These are phyloP conservation scores for Abscondita cerata DNA, from an alignment of 2,888 invertebrate genomes.

Conservation along the genomic window DNA sequence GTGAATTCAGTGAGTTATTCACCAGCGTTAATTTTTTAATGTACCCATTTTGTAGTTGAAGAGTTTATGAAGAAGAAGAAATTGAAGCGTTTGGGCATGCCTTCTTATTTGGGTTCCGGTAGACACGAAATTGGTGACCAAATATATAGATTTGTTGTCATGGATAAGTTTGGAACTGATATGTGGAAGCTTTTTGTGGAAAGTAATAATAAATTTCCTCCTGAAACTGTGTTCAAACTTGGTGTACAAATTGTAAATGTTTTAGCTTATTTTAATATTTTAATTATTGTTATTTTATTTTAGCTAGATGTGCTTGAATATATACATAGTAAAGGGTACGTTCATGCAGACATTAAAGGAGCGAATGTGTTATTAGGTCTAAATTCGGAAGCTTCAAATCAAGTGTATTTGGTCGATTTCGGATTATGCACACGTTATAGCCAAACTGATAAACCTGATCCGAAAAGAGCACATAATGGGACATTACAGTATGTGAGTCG, in stretches of 20 bases:
- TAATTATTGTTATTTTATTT: conserved; percentile 45
- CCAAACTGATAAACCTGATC: conserved; percentile 81
- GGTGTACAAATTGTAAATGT: conserved; percentile 80
- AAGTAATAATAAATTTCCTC: conserved; percentile 71
- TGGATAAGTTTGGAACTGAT: conserved; percentile 90
- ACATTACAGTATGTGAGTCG: conserved; percentile 96
- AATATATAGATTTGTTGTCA: conserved; percentile 87
- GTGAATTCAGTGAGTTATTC: conserved; percentile 67
- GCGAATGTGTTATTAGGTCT: conserved; percentile 87
- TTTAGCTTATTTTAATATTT: too few species aligned
- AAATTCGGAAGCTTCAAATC: conserved; percentile 69
- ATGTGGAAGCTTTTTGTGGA: conserved; percentile 78
- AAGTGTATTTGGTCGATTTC: conserved; percentile 91
- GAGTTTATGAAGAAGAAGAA: conserved; percentile 73
- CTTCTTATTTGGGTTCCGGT: conserved; percentile 83
- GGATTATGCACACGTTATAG: conserved; percentile 83
- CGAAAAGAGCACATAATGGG: conserved; percentile 93
- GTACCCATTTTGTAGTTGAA: conserved; percentile 65
- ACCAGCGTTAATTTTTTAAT: not conserved
- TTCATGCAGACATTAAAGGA: conserved; percentile 96
- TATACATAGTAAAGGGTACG: conserved; percentile 88
- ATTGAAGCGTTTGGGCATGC: conserved; percentile 81
- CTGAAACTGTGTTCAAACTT: conserved; percentile 77
- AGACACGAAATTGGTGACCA: conserved; percentile 76
- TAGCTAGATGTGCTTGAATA: conserved; percentile 90